Conservation (phyloP, 35 echinoderm and acorn worm genomes). For the Heliocidaris tuberculata region DNA sequence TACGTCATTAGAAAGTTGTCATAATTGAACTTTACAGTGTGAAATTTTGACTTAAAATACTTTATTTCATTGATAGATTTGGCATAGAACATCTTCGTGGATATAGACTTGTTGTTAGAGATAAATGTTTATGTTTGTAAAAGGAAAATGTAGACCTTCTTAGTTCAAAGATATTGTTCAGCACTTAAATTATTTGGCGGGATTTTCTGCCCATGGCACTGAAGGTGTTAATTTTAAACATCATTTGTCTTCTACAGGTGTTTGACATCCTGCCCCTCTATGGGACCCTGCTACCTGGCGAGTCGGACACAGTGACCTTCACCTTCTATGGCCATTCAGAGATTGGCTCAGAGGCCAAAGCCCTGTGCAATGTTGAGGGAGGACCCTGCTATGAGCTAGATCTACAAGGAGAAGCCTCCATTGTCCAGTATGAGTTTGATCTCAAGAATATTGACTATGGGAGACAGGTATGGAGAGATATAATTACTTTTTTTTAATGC, state of each 20-base stretch:
- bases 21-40: too few species aligned
- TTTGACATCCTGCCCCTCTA: conserved; percentile 98
- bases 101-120: too few species aligned
- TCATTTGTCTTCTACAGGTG: conserved; percentile 45
- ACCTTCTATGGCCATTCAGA: conserved; percentile 99
- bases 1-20: too few species aligned
- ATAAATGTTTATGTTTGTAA: too few species aligned
- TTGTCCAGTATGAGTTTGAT: conserved; percentile 97
- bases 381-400: conserved; percentile 94
- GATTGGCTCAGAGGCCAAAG: conserved; percentile 92
- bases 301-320: conserved; percentile 95
- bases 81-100: too few species aligned
- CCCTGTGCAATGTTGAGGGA: conserved; percentile 91
- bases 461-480: conserved; percentile 60
- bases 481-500: not conserved
- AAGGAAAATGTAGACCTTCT: too few species aligned
- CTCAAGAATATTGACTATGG: conserved; percentile 92
- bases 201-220: too few species aligned
- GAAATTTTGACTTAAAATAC: too few species aligned
- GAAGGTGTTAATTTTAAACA: not conserved
- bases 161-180: too few species aligned
- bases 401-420: conserved; percentile 85
- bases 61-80: too few species aligned
- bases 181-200: too few species aligned
- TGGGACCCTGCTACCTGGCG: conserved; percentile 87